These are phyloP conservation scores for Rhea americana DNA, from an alignment of 2,113 vertebrate species.

Conservation along the genomic window DNA sequence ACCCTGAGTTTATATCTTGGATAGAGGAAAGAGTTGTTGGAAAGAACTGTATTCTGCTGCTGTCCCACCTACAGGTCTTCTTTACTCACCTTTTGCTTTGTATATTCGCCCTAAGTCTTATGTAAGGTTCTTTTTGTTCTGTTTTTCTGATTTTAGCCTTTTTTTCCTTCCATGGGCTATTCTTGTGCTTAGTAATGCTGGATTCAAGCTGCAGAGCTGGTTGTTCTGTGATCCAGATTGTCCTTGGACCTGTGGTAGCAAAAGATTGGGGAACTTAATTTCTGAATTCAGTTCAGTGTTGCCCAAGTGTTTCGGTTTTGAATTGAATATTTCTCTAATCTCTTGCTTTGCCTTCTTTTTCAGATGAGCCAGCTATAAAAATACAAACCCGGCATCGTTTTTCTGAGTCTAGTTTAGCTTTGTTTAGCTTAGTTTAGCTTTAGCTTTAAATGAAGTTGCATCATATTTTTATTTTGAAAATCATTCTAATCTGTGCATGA, in stretches of 20 bases:
- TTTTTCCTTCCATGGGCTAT: fast-evolving
- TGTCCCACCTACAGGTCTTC: not conserved
- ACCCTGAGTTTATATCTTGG: not conserved
- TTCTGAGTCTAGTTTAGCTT: not conserved
- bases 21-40: not conserved
- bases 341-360: not conserved
- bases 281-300: not conserved
- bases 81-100: not conserved
- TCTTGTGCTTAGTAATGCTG: fast-evolving
- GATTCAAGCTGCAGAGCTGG: not conserved
- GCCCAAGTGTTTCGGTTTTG: not conserved
- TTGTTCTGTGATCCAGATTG: not conserved
- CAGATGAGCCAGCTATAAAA: not conserved
- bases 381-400: not conserved
- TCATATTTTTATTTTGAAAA: not conserved
- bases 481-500: not conserved
- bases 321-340: not conserved
- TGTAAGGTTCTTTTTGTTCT: not conserved
- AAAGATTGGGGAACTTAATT: not conserved
- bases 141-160: not conserved
- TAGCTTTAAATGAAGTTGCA: not conserved
- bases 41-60: not conserved
- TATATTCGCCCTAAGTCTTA: not conserved
- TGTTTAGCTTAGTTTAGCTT: not conserved
- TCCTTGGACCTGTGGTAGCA: not conserved